Conservation (phyloP, 2,797 vertebrate genomes). For the Telmatherina bonti region DNA sequence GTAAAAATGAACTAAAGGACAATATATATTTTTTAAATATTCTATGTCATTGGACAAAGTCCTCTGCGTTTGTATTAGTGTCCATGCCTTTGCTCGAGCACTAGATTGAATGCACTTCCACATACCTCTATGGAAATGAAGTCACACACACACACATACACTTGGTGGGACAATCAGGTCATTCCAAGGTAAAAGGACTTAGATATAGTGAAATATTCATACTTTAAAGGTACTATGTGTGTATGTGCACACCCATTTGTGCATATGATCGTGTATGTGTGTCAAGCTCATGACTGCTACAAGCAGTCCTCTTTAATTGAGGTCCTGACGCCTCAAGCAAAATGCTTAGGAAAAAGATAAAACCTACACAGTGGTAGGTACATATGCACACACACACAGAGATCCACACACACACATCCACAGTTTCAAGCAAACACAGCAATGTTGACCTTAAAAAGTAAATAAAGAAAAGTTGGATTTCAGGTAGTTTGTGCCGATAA, state of each 20-base stretch:
- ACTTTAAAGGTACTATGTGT: conserved; percentile 52
- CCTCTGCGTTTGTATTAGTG: conserved; percentile 75
- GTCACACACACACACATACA: conserved; percentile 64
- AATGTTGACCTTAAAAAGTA: conserved; percentile 57
- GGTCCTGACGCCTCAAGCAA: conserved; percentile 73
- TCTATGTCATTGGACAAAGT: conserved; percentile 77
- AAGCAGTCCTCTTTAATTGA: conserved; percentile 77
- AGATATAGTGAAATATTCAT: conserved; percentile 79
- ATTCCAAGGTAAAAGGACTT: conserved; percentile 82
- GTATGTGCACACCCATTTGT: conserved; percentile 20
- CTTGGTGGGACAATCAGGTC: conserved; percentile 76
- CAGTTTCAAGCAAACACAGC: conserved; percentile 33
- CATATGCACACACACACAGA: conserved; percentile 27
- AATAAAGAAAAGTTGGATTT: conserved; percentile 50
- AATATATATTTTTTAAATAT: conserved; percentile 65
- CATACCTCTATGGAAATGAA: conserved; percentile 83
- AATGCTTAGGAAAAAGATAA: conserved; percentile 72
- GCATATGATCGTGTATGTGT: conserved; percentile 30
- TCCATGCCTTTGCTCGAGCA: conserved; percentile 75
- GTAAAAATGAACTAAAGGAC: conserved; percentile 50
- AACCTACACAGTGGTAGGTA: conserved; percentile 67
- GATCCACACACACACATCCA: conserved; percentile 34
- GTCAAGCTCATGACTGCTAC: conserved; percentile 68
- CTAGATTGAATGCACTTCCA: conserved; percentile 83
- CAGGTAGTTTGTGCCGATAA: conserved; percentile 21